phyloP scores from a whole-genome alignment of 2,113 vertebrate species.

The Reinhardtius hippoglossoides region DNA sequence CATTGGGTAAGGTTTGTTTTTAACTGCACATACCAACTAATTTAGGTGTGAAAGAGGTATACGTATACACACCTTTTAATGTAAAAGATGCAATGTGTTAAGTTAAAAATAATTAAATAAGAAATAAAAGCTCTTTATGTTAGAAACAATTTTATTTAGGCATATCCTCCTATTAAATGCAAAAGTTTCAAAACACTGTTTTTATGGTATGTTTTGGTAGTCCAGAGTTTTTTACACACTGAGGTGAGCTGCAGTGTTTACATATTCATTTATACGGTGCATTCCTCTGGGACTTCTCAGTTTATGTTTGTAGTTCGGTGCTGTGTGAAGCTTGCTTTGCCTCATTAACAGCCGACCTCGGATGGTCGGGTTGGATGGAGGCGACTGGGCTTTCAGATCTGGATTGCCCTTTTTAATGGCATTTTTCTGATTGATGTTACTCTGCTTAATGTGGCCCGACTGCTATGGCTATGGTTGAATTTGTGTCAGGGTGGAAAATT shows the following conservation, averaged over 20 bases:
- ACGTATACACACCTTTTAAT: not conserved
- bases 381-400: constrained; percentile 27
- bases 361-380: constrained; percentile 7
- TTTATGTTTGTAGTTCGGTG: constrained; percentile 27
- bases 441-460: constrained; percentile 16
- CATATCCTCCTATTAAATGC: not conserved
- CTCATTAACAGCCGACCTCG: constrained; percentile 28
- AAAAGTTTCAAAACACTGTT: not conserved
- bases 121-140: not conserved
- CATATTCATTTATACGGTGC: not conserved
- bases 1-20: too few species aligned
- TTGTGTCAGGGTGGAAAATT: constrained; percentile 53
- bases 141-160: not conserved
- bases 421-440: constrained; percentile 48
- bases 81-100: not conserved
- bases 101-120: not conserved
- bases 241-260: not conserved
- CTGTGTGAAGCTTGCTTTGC: constrained; percentile 36
- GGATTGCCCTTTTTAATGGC: constrained; percentile 22
- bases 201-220: not conserved
- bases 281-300: not conserved
- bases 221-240: not conserved
- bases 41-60: too few species aligned
- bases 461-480: constrained; percentile 9
- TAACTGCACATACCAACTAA: too few species aligned